Conservation (phyloP, 2,113 vertebrate species). For the Tragelaphus buxtoni region DNA sequence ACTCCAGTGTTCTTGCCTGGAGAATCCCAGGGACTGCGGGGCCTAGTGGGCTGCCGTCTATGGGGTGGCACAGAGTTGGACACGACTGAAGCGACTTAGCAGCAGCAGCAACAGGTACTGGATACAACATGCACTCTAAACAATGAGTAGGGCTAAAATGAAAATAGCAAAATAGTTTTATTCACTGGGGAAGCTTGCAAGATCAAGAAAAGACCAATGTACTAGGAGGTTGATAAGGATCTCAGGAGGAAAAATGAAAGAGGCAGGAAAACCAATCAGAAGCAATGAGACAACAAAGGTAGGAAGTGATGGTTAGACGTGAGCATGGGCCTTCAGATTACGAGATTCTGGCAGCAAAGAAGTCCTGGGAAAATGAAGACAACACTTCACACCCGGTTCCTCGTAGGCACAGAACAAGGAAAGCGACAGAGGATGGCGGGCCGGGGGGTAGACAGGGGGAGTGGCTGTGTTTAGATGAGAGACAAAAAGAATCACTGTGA, state of each 20-base stretch:
- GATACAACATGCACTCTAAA: not conserved
- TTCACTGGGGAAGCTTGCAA: not conserved
- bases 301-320: not conserved
- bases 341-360: not conserved
- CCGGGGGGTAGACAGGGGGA: not conserved
- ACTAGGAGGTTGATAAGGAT: too few species aligned
- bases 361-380: not conserved
- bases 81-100: fast-evolving
- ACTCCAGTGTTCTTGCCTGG: too few species aligned
- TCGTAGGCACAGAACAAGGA: not conserved
- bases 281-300: not conserved
- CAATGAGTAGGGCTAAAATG: not conserved
- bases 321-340: not conserved
- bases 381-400: fast-evolving
- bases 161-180: not conserved
- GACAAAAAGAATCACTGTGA: not conserved
- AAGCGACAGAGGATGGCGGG: not conserved
- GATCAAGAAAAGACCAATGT: not conserved
- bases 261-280: not conserved
- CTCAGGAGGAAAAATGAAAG: not conserved
- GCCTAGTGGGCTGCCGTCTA: too few species aligned
- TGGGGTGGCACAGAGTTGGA: too few species aligned
- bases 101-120: not conserved
- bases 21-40: too few species aligned
- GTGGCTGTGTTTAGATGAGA: not conserved